Evolutionary conservation across 1,140 invertebrate genomes (phyloP).

Genomic region (Arctopsyche grandis): DNA sequence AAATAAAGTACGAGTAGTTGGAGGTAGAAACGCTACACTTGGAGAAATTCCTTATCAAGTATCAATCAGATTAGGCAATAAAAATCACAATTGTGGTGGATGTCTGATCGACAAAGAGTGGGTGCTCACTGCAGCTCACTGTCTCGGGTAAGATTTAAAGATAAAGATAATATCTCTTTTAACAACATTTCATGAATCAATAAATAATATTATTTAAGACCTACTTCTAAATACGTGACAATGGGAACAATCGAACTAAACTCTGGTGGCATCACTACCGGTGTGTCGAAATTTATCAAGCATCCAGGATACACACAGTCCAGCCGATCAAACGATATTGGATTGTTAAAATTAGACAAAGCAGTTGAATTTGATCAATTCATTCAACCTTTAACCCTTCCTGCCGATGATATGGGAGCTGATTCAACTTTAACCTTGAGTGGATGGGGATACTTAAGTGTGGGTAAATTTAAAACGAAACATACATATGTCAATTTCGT

Average conservation of each 20-base stretch:
- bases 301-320: background rate
- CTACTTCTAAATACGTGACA: background rate
- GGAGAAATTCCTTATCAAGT: constrained; percentile 29
- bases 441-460: constrained; percentile 9
- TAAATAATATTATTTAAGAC: background rate
- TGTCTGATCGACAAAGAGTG: background rate
- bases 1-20: background rate
- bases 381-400: background rate
- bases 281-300: background rate
- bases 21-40: constrained; percentile 8
- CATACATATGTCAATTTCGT: background rate
- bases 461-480: background rate
- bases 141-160: background rate
- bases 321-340: background rate
- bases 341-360: background rate
- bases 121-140: constrained; percentile 32
- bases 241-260: background rate
- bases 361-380: background rate
- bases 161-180: background rate
- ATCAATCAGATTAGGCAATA: background rate
- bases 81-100: constrained; percentile 22
- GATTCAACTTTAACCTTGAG: background rate
- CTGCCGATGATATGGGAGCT: background rate
- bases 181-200: background rate
- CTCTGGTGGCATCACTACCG: background rate